These are phyloP conservation scores for Tachysurus vachellii DNA, from an alignment of 2,113 vertebrate genomes.

Conservation along the genomic window DNA sequence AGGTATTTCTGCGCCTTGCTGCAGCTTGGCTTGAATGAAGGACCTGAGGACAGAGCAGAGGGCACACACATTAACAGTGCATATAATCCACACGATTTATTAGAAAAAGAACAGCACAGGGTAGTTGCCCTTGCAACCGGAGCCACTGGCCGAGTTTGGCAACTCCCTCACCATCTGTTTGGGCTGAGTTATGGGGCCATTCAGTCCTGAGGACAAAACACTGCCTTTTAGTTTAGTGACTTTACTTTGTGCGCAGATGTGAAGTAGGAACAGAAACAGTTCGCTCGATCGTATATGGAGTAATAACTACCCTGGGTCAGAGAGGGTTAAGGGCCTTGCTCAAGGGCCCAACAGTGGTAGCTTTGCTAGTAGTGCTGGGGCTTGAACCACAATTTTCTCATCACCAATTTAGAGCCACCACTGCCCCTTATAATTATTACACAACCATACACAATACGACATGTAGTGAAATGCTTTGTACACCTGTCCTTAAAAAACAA, in stretches of 20 bases:
- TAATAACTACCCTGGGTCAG: not conserved
- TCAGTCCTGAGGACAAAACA: slow-evolving; percentile 31
- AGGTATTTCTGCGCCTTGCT: slow-evolving; percentile 94
- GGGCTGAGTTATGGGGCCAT: slow-evolving; percentile 24
- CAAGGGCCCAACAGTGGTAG: not conserved
- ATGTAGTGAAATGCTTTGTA: too few relatives aligned
- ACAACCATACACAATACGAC: too few relatives aligned
- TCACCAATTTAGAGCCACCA: not conserved
- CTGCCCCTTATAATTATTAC: not conserved
- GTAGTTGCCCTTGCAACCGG: slow-evolving; percentile 26
- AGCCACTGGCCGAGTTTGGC: slow-evolving; percentile 23
- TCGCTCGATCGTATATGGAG: slow-evolving; percentile 3
- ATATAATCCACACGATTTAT: slow-evolving; percentile 42
- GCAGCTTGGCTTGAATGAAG: slow-evolving; percentile 94
- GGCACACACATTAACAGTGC: slow-evolving; percentile 33
- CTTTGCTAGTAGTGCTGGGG: not conserved
- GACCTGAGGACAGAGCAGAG: slow-evolving; percentile 74
- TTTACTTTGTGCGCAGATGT: slow-evolving; percentile 10
- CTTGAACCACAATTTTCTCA: not conserved
- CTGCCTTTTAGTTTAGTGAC: slow-evolving; percentile 21
- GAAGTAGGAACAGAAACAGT: not conserved
- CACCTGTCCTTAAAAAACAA: too few relatives aligned
- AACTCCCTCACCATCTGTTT: slow-evolving; percentile 41
- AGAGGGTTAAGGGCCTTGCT: not conserved
- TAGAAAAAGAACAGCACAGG: slow-evolving; percentile 36